Base-by-base conservation (phyloP, 2,797 vertebrate species). In the Phoeniculus purpureus region DNA sequence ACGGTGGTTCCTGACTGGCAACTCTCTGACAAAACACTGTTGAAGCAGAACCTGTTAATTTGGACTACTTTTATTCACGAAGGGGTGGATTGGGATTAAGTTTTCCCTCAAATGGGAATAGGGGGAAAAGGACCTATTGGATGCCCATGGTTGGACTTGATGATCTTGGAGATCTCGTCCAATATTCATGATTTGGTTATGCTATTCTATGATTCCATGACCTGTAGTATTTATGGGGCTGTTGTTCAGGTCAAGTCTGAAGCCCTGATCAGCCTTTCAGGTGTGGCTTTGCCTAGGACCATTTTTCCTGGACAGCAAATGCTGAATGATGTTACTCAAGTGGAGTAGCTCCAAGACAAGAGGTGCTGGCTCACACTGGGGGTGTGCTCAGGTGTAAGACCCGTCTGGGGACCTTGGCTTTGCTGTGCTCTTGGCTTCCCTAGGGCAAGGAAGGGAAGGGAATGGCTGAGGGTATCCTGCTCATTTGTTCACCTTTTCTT, bases 361-460 rank as follows among this genome's bases (percentile, higher is more conserved):
- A 32, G 34, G 0, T 29, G 8, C 75, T 5, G 48, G 37, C 32
- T 68, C 71, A 12, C 0, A 2, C 31, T 8, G 50, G 17, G 74
- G 59, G 37, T 8, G 12, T 25, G 0, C 19, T 3, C 0, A 50
- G 32, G 8, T 16, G 60, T 22, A 60, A 19, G 55, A 15, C 10
- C 55, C 4, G 43, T 4, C 54, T 2, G 7, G 32, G 34, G 22
- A 58, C 22, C 12, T 6, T 0, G 4, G 61, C 85, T 60, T 19
- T 51, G 61, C 45, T 22, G 56, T 0, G 0, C 15, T 47, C 62
- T 27, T 0, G 0, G 23, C 55, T 89, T 31, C 27, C 34, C 23
- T 25, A 59, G 0, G 3, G 26, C 23, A 27, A 10, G 8, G 4
- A 9, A 58, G 17, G 10, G 29, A 27, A 32, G 10, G 43, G 31